Conservation (phyloP, 2,888 invertebrate genomes). For the Limnephilus lunatus region DNA sequence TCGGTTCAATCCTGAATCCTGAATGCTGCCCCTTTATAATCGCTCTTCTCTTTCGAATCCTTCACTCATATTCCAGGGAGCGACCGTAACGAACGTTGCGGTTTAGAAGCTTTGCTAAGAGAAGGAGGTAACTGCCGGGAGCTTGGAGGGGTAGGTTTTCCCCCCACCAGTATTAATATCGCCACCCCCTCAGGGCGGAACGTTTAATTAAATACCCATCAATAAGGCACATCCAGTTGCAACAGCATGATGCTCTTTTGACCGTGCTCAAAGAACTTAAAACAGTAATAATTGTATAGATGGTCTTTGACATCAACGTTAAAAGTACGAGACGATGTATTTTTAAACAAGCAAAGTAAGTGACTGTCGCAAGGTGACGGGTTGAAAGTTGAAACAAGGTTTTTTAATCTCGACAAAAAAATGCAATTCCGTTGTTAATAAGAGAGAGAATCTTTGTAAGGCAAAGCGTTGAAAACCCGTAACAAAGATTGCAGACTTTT, state of each 20-base stretch:
- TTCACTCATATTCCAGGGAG: constrained; percentile 49
- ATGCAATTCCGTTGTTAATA: not conserved
- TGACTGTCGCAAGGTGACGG: constrained; percentile 8
- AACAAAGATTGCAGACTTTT: not conserved
- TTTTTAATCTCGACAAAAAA: not conserved
- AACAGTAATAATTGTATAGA: not conserved
- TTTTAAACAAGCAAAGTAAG: not conserved
- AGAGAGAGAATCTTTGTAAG: not conserved
- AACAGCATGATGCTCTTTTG: constrained; percentile 43
- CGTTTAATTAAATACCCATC: constrained; percentile 53
- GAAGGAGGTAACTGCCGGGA: constrained; percentile 2
- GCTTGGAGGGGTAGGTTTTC: not conserved
- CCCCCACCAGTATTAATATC: constrained; percentile 55
- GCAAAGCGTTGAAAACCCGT: not conserved
- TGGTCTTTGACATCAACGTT: not conserved
- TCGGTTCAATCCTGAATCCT: not conserved
- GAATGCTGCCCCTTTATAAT: constrained; percentile 61
- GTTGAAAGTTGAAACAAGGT: not conserved
- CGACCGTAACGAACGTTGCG: constrained; percentile 87
- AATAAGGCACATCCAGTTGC: constrained; percentile 50
- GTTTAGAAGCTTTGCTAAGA: constrained; percentile 53
- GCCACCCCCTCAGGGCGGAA: constrained; percentile 37
- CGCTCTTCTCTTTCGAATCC: constrained; percentile 57
- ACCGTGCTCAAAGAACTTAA: constrained; percentile 34
- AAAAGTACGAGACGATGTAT: constrained; percentile 2